Percentiles rank a stretch among this genome's conserved stretches.
Evolutionary conservation across 64 coral and sea anemone species (phyloP).

Genomic region (Montipora foliosa): DNA sequence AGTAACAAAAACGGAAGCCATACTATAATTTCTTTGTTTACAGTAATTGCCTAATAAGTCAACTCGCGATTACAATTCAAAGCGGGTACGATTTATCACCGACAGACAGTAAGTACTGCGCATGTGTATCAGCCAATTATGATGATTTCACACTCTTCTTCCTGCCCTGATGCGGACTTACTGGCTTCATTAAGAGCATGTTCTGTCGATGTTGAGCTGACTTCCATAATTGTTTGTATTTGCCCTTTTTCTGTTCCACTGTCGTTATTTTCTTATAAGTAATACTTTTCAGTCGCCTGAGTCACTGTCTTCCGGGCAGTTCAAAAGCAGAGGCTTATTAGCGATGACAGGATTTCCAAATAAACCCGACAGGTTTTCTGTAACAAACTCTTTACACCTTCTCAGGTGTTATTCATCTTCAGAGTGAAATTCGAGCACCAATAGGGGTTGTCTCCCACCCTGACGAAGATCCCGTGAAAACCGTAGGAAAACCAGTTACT

Average conservation of each 20-base stretch:
- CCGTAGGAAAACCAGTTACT: no score
- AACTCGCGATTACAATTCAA: no score
- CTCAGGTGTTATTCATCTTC: background rate
- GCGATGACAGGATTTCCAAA: background rate
- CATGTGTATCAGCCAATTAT: background rate
- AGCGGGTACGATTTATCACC: no score
- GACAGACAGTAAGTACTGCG: no score
- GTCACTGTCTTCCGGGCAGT: background rate
- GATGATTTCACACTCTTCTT: background rate
- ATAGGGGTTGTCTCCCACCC: background rate
- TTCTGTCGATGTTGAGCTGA: background rate
- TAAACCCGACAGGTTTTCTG: constrained; percentile 24
- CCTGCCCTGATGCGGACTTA: background rate
- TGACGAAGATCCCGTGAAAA: constrained; percentile 7
- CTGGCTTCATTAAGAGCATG: background rate
- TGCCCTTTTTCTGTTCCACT: no score
- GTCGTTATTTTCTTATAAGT: no score
- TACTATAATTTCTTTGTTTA: no score
- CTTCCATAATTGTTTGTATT: no score
- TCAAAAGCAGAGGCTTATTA: background rate
- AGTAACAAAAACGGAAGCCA: no score
- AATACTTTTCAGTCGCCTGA: background rate
- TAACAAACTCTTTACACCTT: constrained; percentile 10
- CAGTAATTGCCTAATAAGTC: no score
- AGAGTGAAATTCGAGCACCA: background rate